Percentiles rank a stretch among this genome's conserved stretches.
Conservation (phyloP, 2,888 invertebrate species). For the Lasioglossum malachurum region DNA sequence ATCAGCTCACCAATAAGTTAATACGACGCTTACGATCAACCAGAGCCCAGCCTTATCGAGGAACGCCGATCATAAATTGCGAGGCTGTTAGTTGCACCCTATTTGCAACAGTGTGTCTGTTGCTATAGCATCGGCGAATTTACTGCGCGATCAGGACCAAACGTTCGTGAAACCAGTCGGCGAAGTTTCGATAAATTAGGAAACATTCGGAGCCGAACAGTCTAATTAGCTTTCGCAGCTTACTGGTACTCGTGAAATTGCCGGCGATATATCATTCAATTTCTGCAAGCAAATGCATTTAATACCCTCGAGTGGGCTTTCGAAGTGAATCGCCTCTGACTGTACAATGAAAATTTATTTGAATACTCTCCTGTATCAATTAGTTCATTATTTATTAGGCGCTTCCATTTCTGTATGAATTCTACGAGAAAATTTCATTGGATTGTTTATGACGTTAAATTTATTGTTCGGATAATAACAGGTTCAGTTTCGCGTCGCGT, state of each 20-base stretch:
- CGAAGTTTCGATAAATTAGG: background rate
- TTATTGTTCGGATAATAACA: background rate
- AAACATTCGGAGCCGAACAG: constrained; percentile 5
- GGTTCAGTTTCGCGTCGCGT: background rate
- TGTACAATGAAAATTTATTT: background rate
- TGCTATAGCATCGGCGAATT: background rate
- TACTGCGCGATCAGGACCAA: background rate
- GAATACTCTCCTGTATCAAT: background rate
- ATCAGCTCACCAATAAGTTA: constrained; percentile 18
- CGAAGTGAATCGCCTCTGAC: background rate
- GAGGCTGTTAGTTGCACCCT: constrained; percentile 9
- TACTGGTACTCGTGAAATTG: background rate
- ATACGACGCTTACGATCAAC: constrained; percentile 2
- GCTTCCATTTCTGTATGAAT: background rate
- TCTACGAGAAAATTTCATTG: too few species aligned
- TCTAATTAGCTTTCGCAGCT: background rate
- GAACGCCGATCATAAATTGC: background rate
- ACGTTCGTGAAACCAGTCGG: background rate
- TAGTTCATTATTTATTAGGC: background rate
- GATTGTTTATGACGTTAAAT: too few species aligned
- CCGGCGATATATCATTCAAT: background rate
- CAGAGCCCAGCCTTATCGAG: background rate
- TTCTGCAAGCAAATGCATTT: background rate
- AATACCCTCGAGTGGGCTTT: background rate
- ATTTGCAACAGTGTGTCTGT: constrained; percentile 4